These are phyloP conservation scores for Amphiduros pacificus DNA, from an alignment of 2,888 invertebrate genomes.

Conservation along the genomic window DNA sequence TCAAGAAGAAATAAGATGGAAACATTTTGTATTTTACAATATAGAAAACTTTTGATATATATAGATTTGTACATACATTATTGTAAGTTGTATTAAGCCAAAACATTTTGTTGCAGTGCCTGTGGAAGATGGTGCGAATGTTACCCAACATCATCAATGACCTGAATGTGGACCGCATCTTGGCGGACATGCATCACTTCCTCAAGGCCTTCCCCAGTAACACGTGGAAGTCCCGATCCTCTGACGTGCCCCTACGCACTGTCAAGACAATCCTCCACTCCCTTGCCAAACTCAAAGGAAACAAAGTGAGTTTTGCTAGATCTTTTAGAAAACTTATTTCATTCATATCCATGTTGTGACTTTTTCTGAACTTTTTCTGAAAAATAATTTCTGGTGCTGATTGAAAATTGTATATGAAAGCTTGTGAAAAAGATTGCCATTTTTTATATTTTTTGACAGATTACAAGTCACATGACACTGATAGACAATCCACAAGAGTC, in stretches of 20 bases:
- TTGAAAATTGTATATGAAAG: too few relatives aligned
- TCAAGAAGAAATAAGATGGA: too few relatives aligned
- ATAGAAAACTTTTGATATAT: too few relatives aligned
- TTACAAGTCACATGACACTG: slow-evolving; percentile 70
- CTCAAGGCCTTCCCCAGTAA: slow-evolving; percentile 82
- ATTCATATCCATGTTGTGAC: too few relatives aligned
- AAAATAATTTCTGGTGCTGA: too few relatives aligned
- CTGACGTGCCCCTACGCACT: slow-evolving; percentile 79
- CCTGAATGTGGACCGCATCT: slow-evolving; percentile 60
- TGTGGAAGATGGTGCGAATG: slow-evolving; percentile 91
- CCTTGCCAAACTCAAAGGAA: slow-evolving; percentile 85
- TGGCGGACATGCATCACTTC: slow-evolving; percentile 85
- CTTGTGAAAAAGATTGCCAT: not conserved
- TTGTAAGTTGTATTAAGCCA: too few relatives aligned
- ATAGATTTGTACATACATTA: too few relatives aligned
- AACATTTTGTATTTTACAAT: too few relatives aligned
- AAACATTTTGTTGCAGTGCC: too few relatives aligned
- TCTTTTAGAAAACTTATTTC: too few relatives aligned
- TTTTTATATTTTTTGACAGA: slow-evolving; percentile 46
- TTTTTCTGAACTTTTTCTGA: too few relatives aligned
- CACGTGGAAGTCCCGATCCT: slow-evolving; percentile 82
- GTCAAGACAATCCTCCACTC: slow-evolving; percentile 92
- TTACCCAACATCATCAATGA: slow-evolving; percentile 73
- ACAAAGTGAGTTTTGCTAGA: slow-evolving; percentile 61
- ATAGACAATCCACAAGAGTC: slow-evolving; percentile 72